These are phyloP conservation scores for Zalophus californianus DNA, from an alignment of 2,797 vertebrate genomes.

Conservation along the genomic window DNA sequence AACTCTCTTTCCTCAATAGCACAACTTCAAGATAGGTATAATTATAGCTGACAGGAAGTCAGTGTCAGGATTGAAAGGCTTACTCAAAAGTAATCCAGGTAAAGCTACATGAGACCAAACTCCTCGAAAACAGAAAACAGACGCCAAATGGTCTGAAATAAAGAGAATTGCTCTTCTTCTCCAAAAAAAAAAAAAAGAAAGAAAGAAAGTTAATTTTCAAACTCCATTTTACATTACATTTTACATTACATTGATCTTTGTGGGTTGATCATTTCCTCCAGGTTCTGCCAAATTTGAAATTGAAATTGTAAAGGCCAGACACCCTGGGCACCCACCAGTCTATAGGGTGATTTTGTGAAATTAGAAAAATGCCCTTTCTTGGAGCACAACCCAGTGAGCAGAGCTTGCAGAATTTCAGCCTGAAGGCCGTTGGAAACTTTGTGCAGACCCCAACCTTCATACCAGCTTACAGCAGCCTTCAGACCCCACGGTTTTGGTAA, in stretches of 20 bases:
- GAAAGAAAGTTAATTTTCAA: background rate
- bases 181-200: background rate
- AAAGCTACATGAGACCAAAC: background rate
- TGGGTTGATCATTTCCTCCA: background rate
- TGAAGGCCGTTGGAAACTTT: background rate
- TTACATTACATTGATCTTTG: background rate
- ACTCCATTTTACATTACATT: background rate
- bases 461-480: background rate
- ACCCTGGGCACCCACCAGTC: background rate
- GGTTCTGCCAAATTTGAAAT: background rate
- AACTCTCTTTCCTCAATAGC: background rate
- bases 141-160: background rate
- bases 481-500: background rate
- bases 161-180: background rate
- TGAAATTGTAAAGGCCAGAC: background rate
- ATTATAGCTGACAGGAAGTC: background rate
- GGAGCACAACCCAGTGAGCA: background rate
- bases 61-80: background rate
- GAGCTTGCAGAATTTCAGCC: background rate
- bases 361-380: background rate
- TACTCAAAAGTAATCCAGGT: background rate
- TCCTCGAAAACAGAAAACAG: background rate
- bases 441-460: background rate
- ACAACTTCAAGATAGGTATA: background rate
- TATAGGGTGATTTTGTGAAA: background rate